These are phyloP conservation scores for Myrmophylax atrothorax DNA, from an alignment of 2,113 vertebrate genomes.

Conservation along the genomic window DNA sequence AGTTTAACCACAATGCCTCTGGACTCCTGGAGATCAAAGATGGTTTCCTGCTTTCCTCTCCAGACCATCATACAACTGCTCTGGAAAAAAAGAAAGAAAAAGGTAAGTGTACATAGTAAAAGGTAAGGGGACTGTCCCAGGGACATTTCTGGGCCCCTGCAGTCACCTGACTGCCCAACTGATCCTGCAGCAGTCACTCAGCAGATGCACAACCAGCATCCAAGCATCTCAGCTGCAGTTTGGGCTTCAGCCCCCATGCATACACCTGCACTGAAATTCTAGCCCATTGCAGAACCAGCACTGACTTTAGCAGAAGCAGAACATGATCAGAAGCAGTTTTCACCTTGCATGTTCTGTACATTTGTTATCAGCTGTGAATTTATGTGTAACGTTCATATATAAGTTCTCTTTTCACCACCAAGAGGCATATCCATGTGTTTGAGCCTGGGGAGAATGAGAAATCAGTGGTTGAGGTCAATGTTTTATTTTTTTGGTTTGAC, in stretches of 20 bases:
- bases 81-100: fast-evolving
- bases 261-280: neutral
- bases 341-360: neutral
- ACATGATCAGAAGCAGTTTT: slow-evolving; percentile 8
- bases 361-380: slow-evolving; percentile 20
- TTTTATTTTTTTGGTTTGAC: neutral
- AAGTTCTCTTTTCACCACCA: neutral
- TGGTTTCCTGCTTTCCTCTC: neutral
- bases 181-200: fast-evolving
- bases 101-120: fast-evolving
- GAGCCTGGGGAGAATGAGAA: neutral
- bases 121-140: neutral
- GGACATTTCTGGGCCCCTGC: fast-evolving
- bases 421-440: neutral
- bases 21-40: neutral
- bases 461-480: neutral
- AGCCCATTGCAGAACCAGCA: neutral
- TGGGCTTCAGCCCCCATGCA: fast-evolving
- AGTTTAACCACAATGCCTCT: neutral
- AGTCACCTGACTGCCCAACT: neutral
- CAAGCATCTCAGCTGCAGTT: neutral
- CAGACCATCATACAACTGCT: neutral
- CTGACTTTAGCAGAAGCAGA: neutral
- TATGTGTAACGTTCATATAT: neutral
- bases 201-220: neutral